Conservation (phyloP, 1,140 invertebrate species). For the Solenopsis fugax region DNA sequence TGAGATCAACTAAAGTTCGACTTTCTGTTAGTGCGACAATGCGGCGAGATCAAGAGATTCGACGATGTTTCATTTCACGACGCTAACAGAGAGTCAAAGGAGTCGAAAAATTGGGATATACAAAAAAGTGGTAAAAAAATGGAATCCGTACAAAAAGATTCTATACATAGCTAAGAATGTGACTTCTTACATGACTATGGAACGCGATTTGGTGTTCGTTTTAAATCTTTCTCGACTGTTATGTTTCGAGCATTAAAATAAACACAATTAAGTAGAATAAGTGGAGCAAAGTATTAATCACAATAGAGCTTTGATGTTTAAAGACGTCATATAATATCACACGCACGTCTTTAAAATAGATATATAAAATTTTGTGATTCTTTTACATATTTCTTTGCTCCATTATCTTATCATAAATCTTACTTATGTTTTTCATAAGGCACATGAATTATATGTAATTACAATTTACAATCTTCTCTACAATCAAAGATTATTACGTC, state of each 20-base stretch:
- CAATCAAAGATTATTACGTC: neutral
- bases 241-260: constrained; percentile 32
- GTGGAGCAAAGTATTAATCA: constrained; percentile 26
- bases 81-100: neutral
- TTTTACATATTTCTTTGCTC: neutral
- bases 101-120: neutral
- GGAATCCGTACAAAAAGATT: neutral
- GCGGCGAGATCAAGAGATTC: neutral
- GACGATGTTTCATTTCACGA: neutral
- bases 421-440: constrained; percentile 57
- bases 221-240: neutral
- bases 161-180: neutral
- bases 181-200: neutral
- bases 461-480: constrained; percentile 11
- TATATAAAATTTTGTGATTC: constrained; percentile 10
- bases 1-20: constrained; percentile 16
- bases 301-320: constrained; percentile 39
- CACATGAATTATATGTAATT: constrained; percentile 52
- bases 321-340: constrained; percentile 7
- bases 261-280: constrained; percentile 16
- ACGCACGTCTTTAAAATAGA: constrained; percentile 26
- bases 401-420: neutral
- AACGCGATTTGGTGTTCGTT: neutral
- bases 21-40: neutral
- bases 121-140: neutral